These are phyloP conservation scores for Potamarius usumacintae DNA, from an alignment of 2,113 vertebrate genomes.

Conservation along the genomic window DNA sequence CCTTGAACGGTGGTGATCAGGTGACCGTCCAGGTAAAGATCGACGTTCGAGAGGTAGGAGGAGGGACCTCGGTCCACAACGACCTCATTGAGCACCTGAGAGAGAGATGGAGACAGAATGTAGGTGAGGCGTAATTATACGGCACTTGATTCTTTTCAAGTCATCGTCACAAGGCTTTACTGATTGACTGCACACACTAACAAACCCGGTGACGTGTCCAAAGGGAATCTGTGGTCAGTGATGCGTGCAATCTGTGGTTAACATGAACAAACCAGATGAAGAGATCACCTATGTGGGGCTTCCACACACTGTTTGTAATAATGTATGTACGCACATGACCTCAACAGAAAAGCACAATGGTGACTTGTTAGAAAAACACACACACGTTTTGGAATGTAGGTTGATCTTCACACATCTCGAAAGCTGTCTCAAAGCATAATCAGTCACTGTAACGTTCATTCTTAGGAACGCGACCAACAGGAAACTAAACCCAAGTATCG, in stretches of 20 bases:
- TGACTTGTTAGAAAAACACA: not conserved
- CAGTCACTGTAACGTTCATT: not conserved
- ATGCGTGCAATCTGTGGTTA: not conserved
- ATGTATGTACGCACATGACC: not conserved
- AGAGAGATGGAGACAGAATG: not conserved
- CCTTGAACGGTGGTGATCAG: slow-evolving; percentile 82
- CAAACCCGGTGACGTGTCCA: not conserved
- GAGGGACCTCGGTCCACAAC: slow-evolving; percentile 81
- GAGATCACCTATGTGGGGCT: not conserved
- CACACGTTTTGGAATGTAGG: not conserved
- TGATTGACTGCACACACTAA: not conserved
- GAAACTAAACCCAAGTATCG: not conserved
- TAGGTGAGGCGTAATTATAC: not conserved
- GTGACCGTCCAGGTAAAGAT: slow-evolving; percentile 77
- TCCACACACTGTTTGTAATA: not conserved
- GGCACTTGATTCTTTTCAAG: not conserved
- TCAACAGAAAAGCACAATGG: not conserved
- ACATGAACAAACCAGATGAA: not conserved
- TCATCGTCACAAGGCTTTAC: not conserved
- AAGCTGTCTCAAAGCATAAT: not conserved
- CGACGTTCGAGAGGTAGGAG: slow-evolving; percentile 80
- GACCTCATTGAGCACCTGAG: slow-evolving; percentile 80
- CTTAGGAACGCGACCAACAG: not conserved
- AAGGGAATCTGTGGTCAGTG: too few relatives aligned
- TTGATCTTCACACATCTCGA: not conserved